Percentiles rank a stretch among this genome's conserved stretches.
Conservation (phyloP, 2,888 invertebrate species). For the Caenorhabditis sp. region DNA sequence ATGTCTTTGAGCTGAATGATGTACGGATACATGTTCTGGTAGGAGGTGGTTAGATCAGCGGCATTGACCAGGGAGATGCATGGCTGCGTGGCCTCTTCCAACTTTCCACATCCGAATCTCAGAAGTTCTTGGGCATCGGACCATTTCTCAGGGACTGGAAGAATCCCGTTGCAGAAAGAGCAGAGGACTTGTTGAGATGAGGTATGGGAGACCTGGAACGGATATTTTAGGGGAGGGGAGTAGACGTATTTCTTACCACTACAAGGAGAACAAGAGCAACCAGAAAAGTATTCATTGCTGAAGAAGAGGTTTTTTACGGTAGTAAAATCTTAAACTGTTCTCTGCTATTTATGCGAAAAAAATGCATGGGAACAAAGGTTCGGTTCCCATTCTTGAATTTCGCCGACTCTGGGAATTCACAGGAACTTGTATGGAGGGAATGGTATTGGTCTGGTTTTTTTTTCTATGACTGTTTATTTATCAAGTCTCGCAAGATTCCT, state of each 20-base stretch:
- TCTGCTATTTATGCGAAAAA: not conserved
- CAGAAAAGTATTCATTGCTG: not conserved
- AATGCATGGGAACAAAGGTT: not conserved
- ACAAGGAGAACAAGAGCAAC: not conserved
- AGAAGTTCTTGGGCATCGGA: not conserved
- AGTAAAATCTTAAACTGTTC: too few species aligned
- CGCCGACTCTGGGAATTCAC: not conserved
- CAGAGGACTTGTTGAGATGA: not conserved
- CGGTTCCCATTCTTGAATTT: not conserved
- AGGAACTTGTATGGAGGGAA: not conserved
- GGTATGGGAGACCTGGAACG: not conserved
- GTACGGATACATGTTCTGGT: slow-evolving; percentile 12
- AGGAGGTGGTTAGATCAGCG: slow-evolving; percentile 25
- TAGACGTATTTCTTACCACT: not conserved
- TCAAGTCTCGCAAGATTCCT: too few species aligned
- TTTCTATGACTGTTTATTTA: too few species aligned
- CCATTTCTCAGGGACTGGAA: slow-evolving; percentile 26
- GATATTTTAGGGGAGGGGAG: too few species aligned
- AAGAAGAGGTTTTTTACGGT: too few species aligned
- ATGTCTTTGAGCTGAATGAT: not conserved
- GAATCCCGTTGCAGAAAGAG: not conserved
- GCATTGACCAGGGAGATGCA: not conserved
- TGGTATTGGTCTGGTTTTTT: too few species aligned
- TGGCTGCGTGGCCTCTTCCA: not conserved
- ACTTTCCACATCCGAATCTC: not conserved